phyloP scores from a whole-genome alignment of 2,797 vertebrate genomes.

The Valencia hispanica region DNA sequence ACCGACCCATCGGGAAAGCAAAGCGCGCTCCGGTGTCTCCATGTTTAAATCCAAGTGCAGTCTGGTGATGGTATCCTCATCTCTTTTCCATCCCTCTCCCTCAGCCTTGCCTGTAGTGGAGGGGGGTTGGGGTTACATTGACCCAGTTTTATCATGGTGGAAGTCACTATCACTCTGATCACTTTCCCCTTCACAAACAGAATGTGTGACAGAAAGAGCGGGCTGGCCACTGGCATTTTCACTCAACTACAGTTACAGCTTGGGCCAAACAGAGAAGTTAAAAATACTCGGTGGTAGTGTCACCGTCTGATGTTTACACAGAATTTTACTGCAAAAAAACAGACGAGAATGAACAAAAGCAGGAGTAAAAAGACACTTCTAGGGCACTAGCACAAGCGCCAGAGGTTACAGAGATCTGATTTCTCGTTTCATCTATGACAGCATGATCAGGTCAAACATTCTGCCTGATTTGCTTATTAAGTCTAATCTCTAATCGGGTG shows the following conservation, averaged over 20 bases:
- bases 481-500: background rate
- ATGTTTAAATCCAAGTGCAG: slow-evolving; percentile 75
- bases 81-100: slow-evolving; percentile 65
- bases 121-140: slow-evolving; percentile 82
- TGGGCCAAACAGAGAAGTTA: slow-evolving; percentile 23
- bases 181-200: slow-evolving; percentile 73
- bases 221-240: slow-evolving; percentile 64
- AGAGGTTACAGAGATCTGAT: background rate
- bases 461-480: slow-evolving; percentile 4
- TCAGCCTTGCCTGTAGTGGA: slow-evolving; percentile 82
- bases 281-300: slow-evolving; percentile 26
- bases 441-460: slow-evolving; percentile 1
- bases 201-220: slow-evolving; percentile 57
- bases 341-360: background rate
- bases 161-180: slow-evolving; percentile 84
- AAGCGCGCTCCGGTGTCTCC: slow-evolving; percentile 70
- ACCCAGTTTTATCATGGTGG: slow-evolving; percentile 85
- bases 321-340: slow-evolving; percentile 19
- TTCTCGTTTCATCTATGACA: background rate
- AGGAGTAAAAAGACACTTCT: background rate
- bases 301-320: background rate
- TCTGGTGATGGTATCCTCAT: slow-evolving; percentile 77
- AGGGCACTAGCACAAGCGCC: background rate
- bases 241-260: slow-evolving; percentile 47
- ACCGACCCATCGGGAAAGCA: slow-evolving; percentile 73